These are phyloP conservation scores for Terebella lapidaria DNA, from an alignment of 2,888 invertebrate species.

Conservation along the genomic window DNA sequence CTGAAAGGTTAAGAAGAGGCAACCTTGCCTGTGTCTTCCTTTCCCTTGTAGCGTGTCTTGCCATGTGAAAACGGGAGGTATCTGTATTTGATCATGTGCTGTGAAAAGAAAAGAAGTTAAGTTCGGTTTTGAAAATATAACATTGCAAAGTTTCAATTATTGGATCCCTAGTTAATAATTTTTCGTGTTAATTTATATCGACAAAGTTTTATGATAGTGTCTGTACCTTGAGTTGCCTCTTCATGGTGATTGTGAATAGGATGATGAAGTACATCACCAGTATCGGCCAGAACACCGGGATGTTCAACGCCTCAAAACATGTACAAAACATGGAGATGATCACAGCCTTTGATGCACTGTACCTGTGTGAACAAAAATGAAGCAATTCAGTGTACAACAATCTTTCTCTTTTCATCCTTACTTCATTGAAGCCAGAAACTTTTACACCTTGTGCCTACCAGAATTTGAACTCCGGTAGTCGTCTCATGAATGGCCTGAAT, in stretches of 20 bases:
- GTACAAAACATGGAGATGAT: slow-evolving; percentile 85
- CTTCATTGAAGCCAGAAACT: too few relatives aligned
- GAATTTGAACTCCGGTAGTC: slow-evolving; percentile 99
- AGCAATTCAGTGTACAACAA: not conserved
- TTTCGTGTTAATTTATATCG: too few relatives aligned
- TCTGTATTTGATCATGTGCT: slow-evolving; percentile 99
- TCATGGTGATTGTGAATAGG: slow-evolving; percentile 97
- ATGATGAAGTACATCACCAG: slow-evolving; percentile 99
- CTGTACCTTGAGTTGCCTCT: slow-evolving; percentile 97
- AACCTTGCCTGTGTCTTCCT: slow-evolving; percentile 18
- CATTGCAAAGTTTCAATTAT: too few relatives aligned
- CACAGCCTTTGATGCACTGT: slow-evolving; percentile 92
- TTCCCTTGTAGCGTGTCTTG: slow-evolving; percentile 77
- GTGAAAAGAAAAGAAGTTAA: slow-evolving; percentile 47
- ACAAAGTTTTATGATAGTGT: too few relatives aligned
- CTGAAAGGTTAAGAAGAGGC: slow-evolving; percentile 1
- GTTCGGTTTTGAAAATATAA: too few relatives aligned
- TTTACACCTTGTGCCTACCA: slow-evolving; percentile 68
- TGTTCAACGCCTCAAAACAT: slow-evolving; percentile 94
- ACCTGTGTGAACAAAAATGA: slow-evolving; percentile 51
- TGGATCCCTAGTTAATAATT: too few relatives aligned
- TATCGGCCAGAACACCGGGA: slow-evolving; percentile 99
- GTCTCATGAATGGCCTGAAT: slow-evolving; percentile 92
- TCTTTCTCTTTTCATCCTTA: too few relatives aligned
- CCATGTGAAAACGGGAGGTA: slow-evolving; percentile 98